A percentile compares a stretch with the other conserved stretches of the same genome.
Conservation (phyloP, 2,797 vertebrate species). For the Darevskia mixta region DNA sequence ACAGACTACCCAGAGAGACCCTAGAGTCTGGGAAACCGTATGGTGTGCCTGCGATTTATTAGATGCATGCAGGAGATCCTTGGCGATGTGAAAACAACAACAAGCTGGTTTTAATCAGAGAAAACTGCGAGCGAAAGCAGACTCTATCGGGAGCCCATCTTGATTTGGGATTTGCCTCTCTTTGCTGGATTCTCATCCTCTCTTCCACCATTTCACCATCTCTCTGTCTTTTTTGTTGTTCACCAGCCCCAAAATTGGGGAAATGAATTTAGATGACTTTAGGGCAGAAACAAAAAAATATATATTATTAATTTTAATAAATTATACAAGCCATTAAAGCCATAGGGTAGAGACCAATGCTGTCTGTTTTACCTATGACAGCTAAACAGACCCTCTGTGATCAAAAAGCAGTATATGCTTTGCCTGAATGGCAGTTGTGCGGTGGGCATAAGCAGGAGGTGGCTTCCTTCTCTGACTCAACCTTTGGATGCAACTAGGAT, state of each 20-base stretch:
- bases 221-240: background rate
- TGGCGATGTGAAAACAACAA: constrained; percentile 56
- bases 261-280: background rate
- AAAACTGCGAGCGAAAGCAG: background rate
- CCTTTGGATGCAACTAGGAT: background rate
- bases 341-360: background rate
- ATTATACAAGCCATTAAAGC: background rate
- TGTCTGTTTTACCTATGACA: background rate
- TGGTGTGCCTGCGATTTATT: constrained; percentile 63
- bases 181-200: background rate
- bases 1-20: constrained; percentile 63
- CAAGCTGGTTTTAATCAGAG: constrained; percentile 42
- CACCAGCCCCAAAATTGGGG: background rate
- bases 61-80: constrained; percentile 55
- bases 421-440: background rate
- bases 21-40: constrained; percentile 59
- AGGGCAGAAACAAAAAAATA: background rate
- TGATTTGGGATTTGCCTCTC: constrained; percentile 9
- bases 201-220: background rate
- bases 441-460: background rate
- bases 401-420: background rate
- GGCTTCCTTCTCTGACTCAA: background rate
- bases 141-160: background rate
- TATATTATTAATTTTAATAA: background rate
- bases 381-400: background rate